Conservation (phyloP, 1,140 invertebrate species). For the Elymnias hypermnestra region DNA sequence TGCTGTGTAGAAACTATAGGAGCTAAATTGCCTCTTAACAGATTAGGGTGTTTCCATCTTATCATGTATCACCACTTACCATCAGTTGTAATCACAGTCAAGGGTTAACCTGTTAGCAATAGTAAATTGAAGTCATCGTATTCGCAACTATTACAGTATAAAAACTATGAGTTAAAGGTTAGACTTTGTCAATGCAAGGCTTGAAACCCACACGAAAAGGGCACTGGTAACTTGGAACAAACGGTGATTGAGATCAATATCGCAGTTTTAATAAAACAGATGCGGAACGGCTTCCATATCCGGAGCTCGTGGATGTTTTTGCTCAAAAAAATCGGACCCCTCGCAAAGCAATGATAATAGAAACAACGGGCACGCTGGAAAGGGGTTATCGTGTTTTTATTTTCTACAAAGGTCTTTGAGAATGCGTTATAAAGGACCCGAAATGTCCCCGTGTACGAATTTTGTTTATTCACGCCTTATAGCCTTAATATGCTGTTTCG, state of each 20-base stretch:
- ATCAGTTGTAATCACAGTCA: too few relatives aligned
- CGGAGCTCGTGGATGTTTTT: slow-evolving; percentile 50
- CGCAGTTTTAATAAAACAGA: slow-evolving; percentile 69
- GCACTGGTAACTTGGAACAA: slow-evolving; percentile 19
- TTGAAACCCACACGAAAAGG: slow-evolving; percentile 2
- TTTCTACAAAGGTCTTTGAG: slow-evolving; percentile 39
- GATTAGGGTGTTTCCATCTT: too few relatives aligned
- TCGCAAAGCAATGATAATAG: slow-evolving; percentile 66
- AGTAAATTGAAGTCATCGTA: too few relatives aligned
- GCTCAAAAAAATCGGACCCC: slow-evolving; percentile 47
- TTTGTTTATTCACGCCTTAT: slow-evolving; percentile 7
- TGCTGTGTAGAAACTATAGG: too few relatives aligned
- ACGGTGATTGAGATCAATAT: slow-evolving; percentile 58
- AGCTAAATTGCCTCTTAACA: too few relatives aligned
- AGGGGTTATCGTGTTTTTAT: slow-evolving; percentile 48
- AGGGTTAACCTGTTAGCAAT: too few relatives aligned
- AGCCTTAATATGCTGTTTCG: slow-evolving; percentile 6
- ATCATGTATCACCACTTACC: too few relatives aligned
- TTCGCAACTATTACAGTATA: too few relatives aligned
- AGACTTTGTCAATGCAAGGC: slow-evolving; percentile 6
- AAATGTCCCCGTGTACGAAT: slow-evolving; percentile 14
- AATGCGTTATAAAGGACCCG: slow-evolving; percentile 41
- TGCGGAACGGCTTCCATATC: slow-evolving; percentile 61
- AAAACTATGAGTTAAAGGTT: too few relatives aligned
- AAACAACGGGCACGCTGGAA: slow-evolving; percentile 56